phyloP scores from a whole-genome alignment of 1,140 invertebrate genomes.

The Macrosteles quadrilineatus region DNA sequence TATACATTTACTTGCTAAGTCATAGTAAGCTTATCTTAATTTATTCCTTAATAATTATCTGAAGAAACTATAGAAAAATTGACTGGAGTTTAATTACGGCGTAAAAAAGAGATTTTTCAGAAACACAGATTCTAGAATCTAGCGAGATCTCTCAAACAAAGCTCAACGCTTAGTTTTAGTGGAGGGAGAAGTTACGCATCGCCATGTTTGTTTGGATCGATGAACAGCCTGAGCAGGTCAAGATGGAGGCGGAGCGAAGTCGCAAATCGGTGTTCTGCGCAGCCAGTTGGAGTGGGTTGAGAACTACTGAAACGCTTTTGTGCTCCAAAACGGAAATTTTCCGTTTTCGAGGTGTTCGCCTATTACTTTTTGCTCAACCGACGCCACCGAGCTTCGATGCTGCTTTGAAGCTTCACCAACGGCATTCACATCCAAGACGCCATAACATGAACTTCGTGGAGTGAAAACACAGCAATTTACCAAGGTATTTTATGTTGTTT shows the following conservation, averaged over 20 bases:
- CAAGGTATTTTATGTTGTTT: too few species aligned
- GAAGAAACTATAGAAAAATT: too few species aligned
- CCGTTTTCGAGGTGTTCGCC: neutral
- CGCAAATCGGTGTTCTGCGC: neutral
- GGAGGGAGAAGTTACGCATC: neutral
- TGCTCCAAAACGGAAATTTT: constrained; percentile 17
- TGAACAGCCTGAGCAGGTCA: too few species aligned
- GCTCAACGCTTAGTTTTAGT: too few species aligned
- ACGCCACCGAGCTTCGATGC: constrained; percentile 19
- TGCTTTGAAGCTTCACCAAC: neutral
- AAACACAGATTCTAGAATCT: too few species aligned
- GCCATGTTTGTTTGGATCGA: neutral
- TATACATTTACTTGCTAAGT: too few species aligned
- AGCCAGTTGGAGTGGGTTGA: neutral
- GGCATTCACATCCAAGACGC: neutral
- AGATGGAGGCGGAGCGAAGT: neutral
- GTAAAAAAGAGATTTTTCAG: too few species aligned
- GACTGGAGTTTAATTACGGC: too few species aligned
- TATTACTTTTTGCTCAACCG: neutral
- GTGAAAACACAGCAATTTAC: too few species aligned
- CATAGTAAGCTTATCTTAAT: too few species aligned
- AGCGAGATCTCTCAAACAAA: too few species aligned
- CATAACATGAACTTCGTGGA: neutral
- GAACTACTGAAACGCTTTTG: neutral
- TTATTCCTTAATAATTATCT: too few species aligned